Conservation (phyloP, 1,140 invertebrate genomes). For the Caenorhabditis inopinata region DNA sequence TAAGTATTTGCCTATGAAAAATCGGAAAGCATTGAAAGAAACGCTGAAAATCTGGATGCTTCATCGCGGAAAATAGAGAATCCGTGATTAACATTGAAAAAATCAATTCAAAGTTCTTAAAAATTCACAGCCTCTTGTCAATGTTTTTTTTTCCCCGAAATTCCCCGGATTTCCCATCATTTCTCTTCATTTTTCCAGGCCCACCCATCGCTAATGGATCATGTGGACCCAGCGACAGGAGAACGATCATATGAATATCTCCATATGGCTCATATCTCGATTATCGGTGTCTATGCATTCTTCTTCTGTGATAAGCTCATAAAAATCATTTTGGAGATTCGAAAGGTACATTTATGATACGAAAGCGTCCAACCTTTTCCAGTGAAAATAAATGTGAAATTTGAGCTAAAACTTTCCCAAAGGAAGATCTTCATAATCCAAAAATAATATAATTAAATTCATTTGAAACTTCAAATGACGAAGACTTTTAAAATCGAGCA, state of each 20-base stretch:
- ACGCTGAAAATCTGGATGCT: too few relatives aligned
- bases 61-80: too few relatives aligned
- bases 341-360: constrained; percentile 55
- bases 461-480: too few relatives aligned
- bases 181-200: constrained; percentile 33
- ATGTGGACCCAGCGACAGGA: constrained; percentile 51
- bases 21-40: neutral
- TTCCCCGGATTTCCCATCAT: neutral
- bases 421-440: too few relatives aligned
- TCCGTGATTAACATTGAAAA: too few relatives aligned
- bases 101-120: too few relatives aligned
- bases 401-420: neutral
- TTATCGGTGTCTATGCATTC: constrained; percentile 64
- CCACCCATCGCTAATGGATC: constrained; percentile 48
- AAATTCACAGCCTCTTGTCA: too few relatives aligned
- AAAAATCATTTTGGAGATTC: constrained; percentile 61
- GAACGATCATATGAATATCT: constrained; percentile 55
- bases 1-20: constrained; percentile 22
- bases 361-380: neutral
- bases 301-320: constrained; percentile 64
- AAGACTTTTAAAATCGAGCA: too few relatives aligned
- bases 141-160: neutral
- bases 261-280: constrained; percentile 57
- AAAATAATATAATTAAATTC: too few relatives aligned
- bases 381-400: neutral